Percentiles rank a stretch among this genome's conserved stretches.
phyloP scores from a whole-genome alignment of 2,888 invertebrate species.

The Anagyrus pseudococci region DNA sequence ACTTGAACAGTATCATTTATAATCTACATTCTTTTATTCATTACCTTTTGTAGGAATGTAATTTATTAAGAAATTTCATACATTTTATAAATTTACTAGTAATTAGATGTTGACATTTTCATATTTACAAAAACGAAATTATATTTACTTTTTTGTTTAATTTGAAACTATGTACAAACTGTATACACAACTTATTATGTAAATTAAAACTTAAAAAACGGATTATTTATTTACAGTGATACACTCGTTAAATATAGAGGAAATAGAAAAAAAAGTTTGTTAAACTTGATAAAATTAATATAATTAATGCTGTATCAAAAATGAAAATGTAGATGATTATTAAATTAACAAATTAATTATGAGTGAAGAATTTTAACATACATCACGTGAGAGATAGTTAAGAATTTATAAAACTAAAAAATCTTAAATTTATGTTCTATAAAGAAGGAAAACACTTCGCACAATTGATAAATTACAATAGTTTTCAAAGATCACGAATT shows the following conservation, averaged over 20 bases:
- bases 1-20: background rate
- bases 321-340: too few relatives aligned
- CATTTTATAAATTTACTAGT: background rate
- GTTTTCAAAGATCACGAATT: conserved; percentile 60
- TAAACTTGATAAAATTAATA: too few relatives aligned
- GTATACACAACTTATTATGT: conserved; percentile 20
- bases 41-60: too few relatives aligned
- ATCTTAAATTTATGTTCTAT: conserved; percentile 32
- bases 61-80: background rate
- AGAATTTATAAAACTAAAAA: conserved; percentile 23
- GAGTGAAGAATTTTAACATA: too few relatives aligned
- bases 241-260: too few relatives aligned
- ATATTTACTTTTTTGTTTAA: conserved; percentile 25
- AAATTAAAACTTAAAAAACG: conserved; percentile 16
- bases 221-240: conserved; percentile 36
- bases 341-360: too few relatives aligned
- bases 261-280: too few relatives aligned
- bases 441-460: conserved; percentile 36
- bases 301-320: too few relatives aligned
- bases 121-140: conserved; percentile 18
- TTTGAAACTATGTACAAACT: conserved; percentile 27
- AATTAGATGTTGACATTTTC: too few relatives aligned
- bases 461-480: conserved; percentile 28
- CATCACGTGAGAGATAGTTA: too few relatives aligned
- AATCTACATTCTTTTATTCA: too few relatives aligned